A percentile compares a stretch with the other conserved stretches of the same genome.
Evolutionary conservation across 2,113 vertebrate species (phyloP).

Genomic region (Semnornis frantzii): DNA sequence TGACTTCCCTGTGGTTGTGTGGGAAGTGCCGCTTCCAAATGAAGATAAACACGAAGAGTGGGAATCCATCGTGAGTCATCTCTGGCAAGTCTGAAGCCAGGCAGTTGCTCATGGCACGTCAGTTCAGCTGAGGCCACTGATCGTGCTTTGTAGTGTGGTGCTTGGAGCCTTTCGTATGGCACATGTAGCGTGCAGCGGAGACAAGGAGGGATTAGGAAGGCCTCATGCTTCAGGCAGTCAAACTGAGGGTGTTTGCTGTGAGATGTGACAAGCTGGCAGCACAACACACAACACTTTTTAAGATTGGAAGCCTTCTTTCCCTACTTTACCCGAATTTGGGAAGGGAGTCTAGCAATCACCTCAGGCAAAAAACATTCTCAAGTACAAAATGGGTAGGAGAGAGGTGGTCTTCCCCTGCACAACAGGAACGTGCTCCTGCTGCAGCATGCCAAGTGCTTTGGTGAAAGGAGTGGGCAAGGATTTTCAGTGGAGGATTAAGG

Average conservation of each 20-base stretch:
- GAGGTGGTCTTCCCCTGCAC: neutral
- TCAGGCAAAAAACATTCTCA: neutral
- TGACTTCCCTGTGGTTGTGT: neutral
- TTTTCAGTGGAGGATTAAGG: neutral
- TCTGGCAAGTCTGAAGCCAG: neutral
- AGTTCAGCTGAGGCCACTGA: neutral
- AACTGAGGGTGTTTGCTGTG: neutral
- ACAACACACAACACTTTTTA: neutral
- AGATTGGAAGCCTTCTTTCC: neutral
- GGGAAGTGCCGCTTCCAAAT: neutral
- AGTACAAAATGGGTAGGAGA: neutral
- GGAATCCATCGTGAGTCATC: slow-evolving; percentile 22
- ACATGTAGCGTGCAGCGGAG: neutral
- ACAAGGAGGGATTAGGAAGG: neutral
- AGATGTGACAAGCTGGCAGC: neutral
- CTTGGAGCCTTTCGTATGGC: neutral
- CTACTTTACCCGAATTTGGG: neutral
- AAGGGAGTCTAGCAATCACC: neutral
- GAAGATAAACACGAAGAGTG: neutral
- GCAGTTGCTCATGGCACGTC: neutral
- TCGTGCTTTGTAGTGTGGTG: neutral
- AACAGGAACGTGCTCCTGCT: neutral
- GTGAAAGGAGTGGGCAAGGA: neutral
- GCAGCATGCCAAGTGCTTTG: neutral
- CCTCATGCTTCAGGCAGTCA: neutral